A percentile compares a stretch with the other conserved stretches of the same genome.
Evolutionary conservation across 2,888 invertebrate species (phyloP).

Genomic region (Limulus polyphemus): DNA sequence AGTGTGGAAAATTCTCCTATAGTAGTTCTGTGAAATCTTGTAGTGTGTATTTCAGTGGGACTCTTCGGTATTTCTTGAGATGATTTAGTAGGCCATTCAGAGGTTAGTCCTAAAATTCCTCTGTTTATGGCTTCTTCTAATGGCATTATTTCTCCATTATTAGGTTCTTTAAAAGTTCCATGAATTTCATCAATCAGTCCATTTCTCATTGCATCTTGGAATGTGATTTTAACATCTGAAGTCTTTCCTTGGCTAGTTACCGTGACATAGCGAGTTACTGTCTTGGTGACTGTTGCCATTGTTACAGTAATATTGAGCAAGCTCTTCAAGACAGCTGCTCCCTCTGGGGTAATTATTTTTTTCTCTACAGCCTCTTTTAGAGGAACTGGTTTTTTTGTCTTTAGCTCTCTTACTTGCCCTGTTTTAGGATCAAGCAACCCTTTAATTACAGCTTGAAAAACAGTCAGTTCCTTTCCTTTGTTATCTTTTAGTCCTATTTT

Average conservation of each 20-base stretch:
- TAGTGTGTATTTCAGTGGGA: too few species aligned
- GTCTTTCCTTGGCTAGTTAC: conserved; percentile 50
- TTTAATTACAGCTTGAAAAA: conserved; percentile 55
- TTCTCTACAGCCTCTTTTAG: conserved; percentile 26
- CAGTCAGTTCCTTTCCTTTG: conserved; percentile 57
- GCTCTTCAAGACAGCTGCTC: conserved; percentile 57
- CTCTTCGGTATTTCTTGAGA: too few species aligned
- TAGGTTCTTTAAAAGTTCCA: conserved; percentile 38
- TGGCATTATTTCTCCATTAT: conserved; percentile 36
- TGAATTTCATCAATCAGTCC: conserved; percentile 37
- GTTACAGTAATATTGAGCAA: conserved; percentile 76
- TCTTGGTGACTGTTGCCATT: conserved; percentile 70
- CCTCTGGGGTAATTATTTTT: conserved; percentile 36
- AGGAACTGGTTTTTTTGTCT: conserved; percentile 24
- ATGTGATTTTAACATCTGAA: conserved; percentile 40
- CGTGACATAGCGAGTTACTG: conserved; percentile 67
- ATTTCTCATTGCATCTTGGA: conserved; percentile 36
- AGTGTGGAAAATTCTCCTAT: too few species aligned
- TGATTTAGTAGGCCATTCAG: not conserved
- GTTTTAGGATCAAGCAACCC: conserved; percentile 35
- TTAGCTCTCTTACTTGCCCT: conserved; percentile 28
- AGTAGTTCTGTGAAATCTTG: too few species aligned
- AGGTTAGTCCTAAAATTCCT: conserved; percentile 35
- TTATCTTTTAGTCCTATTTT: conserved; percentile 61
- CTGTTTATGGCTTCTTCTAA: conserved; percentile 33